Evolutionary conservation across 2,888 invertebrate species (phyloP).

Genomic region (Tenthredo notha): DNA sequence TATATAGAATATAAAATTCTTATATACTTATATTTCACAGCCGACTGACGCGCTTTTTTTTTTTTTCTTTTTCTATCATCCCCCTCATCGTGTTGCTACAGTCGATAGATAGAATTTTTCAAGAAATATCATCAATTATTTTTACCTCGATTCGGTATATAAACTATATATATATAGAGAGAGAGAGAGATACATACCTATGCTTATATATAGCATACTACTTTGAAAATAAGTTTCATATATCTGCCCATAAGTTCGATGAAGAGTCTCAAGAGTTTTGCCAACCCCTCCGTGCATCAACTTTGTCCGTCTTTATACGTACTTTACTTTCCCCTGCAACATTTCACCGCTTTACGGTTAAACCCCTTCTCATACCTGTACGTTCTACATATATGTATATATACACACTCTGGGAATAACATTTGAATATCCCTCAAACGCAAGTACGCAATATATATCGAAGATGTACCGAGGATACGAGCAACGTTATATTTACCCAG

Average conservation of each 20-base stretch:
- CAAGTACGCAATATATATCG: slow-evolving; percentile 27
- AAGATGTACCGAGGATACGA: slow-evolving; percentile 18
- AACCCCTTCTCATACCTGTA: background rate
- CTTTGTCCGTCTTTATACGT: slow-evolving; percentile 18
- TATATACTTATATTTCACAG: slow-evolving; percentile 15
- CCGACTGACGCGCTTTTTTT: background rate
- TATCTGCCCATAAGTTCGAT: background rate
- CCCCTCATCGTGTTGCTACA: background rate
- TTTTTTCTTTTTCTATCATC: background rate
- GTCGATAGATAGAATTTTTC: background rate
- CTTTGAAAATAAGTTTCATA: background rate
- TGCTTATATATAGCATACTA: background rate
- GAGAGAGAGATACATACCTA: background rate
- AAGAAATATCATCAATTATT: slow-evolving; percentile 27
- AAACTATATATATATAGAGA: background rate
- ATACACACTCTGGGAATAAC: slow-evolving; percentile 15
- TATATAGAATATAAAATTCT: background rate
- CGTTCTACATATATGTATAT: background rate
- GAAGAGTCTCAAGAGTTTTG: background rate
- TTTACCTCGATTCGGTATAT: background rate
- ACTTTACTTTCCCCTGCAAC: background rate
- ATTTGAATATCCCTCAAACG: slow-evolving; percentile 50
- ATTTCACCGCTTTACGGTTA: slow-evolving; percentile 6
- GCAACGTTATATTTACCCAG: slow-evolving; percentile 31
- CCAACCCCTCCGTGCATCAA: slow-evolving; percentile 19